Base-by-base conservation (phyloP, 2,797 vertebrate species). In the Melanotaenia boesemani region DNA sequence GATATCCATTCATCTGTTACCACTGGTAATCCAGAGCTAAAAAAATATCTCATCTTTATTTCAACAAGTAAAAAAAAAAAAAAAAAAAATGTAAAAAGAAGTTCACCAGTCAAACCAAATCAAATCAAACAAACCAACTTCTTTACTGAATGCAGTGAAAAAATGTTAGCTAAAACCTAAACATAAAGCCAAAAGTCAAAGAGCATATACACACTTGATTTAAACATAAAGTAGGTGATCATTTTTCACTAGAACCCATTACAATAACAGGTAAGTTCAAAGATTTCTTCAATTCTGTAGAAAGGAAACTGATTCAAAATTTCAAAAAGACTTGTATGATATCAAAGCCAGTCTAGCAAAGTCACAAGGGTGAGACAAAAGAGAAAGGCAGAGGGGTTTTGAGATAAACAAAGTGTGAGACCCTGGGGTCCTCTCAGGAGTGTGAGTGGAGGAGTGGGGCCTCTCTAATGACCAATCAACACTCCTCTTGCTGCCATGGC, bases 381-480 rank as follows among this genome's bases (percentile, higher is more conserved):
- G 81, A 85, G 78, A 83, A 76, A 88, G 78, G 88, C 78, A 82
- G 73, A 76, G 59, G 74, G 85, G 76, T 69, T 88, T 72, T 10
- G 70, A 72, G 81, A 86, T 79, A 89, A 90, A 89, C 87, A 88
- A 81, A 84, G 85, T 91, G 84, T 88, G 82, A 92, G 83, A 85
- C 89, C 86, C 83, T 58, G 70, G 81, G 86, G 83, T 90, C 85
- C 78, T 89, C 81, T 80, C 75, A 82, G 84, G 78, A 91, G 87
- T 84, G 87, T 48, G 79, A 87, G 85, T 85, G 76, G 84, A 88
- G 79, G 80, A 92, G 91, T 86, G 85, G 86, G 89, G 91, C 87
- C 89, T 85, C 91, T 92, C 90, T 93, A 93, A 94, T 92, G 90
- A 93, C 93, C 94, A 95, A 95, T 95, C 92, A 95, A 94, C 93